phyloP scores from a whole-genome alignment of 2,797 vertebrate genomes.

The Premnoplex brunnescens region DNA sequence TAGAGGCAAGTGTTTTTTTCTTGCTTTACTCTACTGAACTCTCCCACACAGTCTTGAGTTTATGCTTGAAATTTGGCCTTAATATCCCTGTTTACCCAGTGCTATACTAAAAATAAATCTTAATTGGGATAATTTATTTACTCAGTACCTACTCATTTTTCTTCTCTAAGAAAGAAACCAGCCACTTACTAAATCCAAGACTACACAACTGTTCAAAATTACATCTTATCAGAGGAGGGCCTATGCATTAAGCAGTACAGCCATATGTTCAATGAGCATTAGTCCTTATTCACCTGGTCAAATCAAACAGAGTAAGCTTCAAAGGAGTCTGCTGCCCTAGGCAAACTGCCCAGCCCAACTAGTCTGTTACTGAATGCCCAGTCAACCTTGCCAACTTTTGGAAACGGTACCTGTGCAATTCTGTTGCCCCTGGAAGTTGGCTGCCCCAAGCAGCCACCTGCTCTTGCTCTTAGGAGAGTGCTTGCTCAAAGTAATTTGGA shows the following conservation, averaged over 20 bases:
- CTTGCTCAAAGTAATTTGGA: neutral
- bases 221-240: neutral
- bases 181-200: neutral
- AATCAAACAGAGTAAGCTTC: neutral
- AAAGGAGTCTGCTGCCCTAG: neutral
- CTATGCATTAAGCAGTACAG: neutral
- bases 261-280: conserved; percentile 11
- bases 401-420: neutral
- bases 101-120: neutral
- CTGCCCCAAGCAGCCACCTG: neutral
- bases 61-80: neutral
- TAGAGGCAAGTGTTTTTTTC: neutral
- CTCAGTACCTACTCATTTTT: neutral
- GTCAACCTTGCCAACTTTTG: neutral
- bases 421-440: neutral
- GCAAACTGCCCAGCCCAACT: neutral
- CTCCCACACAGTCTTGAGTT: neutral
- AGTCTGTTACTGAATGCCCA: neutral
- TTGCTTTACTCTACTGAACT: neutral
- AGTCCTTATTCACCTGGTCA: neutral
- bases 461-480: neutral
- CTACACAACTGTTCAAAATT: conserved; percentile 3
- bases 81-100: neutral
- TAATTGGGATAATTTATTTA: neutral
- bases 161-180: conserved; percentile 5